phyloP scores from a whole-genome alignment of 2,113 vertebrate genomes.

The Caracal caracal region DNA sequence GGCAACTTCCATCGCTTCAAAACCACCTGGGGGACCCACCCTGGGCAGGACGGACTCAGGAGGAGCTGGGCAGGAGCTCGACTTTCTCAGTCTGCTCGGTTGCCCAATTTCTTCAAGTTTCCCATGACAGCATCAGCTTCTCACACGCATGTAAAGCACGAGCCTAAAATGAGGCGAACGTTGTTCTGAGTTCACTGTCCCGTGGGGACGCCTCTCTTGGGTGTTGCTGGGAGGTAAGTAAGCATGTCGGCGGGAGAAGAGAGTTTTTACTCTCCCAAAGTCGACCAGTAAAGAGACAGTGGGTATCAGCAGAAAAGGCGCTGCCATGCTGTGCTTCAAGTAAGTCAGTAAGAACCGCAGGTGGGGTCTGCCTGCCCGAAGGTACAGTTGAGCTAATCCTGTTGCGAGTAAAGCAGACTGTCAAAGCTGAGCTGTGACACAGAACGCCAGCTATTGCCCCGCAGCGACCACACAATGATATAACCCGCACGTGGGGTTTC shows the following conservation, averaged over 20 bases:
- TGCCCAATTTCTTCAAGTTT: neutral
- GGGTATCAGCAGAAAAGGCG: neutral
- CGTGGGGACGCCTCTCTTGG: neutral
- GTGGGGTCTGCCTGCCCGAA: neutral
- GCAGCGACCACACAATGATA: neutral
- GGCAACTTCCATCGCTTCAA: neutral
- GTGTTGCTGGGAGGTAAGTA: neutral
- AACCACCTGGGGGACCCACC: neutral
- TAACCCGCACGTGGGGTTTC: neutral
- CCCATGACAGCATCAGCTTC: neutral
- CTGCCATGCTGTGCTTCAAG: neutral
- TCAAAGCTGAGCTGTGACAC: neutral
- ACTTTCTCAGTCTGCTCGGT: neutral
- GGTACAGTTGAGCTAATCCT: neutral
- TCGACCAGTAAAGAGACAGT: neutral
- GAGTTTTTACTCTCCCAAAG: neutral
- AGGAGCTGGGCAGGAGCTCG: neutral
- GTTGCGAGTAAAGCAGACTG: neutral
- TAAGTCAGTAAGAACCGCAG: neutral
- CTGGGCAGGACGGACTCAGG: neutral
- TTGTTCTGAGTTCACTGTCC: neutral
- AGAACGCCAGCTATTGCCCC: neutral
- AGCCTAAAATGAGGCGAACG: neutral
- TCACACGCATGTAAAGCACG: neutral
- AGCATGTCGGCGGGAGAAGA: neutral